Percentiles rank a stretch among this genome's conserved stretches.
phyloP scores from a whole-genome alignment of 2,888 invertebrate species.

The Melieria picta region DNA sequence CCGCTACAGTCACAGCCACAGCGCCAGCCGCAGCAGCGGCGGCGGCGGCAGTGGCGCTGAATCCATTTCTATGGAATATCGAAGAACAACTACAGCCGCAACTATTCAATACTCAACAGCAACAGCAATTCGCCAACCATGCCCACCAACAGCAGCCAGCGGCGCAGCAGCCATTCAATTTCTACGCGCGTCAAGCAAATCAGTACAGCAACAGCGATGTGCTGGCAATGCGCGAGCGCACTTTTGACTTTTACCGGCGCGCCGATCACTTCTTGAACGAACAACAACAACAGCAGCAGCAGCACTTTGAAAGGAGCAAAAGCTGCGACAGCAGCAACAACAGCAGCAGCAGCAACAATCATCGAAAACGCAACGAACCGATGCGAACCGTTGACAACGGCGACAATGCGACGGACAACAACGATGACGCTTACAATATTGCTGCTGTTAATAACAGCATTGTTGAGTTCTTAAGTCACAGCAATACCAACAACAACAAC shows the following conservation, averaged over 20 bases:
- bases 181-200: slow-evolving; percentile 36
- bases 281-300: slow-evolving; percentile 39
- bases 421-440: slow-evolving; percentile 25
- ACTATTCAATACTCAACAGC: slow-evolving; percentile 41
- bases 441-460: slow-evolving; percentile 14
- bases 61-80: slow-evolving; percentile 57
- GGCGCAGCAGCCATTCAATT: slow-evolving; percentile 37
- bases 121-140: slow-evolving; percentile 34
- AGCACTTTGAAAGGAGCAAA: slow-evolving; percentile 41
- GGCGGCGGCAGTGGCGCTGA: slow-evolving; percentile 43
- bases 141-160: slow-evolving; percentile 44
- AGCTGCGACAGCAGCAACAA: slow-evolving; percentile 35
- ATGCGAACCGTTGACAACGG: slow-evolving; percentile 50
- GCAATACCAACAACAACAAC: background rate
- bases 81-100: slow-evolving; percentile 47
- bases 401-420: slow-evolving; percentile 12
- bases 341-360: slow-evolving; percentile 17
- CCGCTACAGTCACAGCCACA: slow-evolving; percentile 34
- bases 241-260: slow-evolving; percentile 22
- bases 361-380: slow-evolving; percentile 2
- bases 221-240: slow-evolving; percentile 5
- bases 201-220: slow-evolving; percentile 5
- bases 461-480: slow-evolving; percentile 25
- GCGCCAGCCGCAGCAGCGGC: slow-evolving; percentile 13
- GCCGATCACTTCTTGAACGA: slow-evolving; percentile 26